Conservation (phyloP, 37 sponge, comb jelly and placozoan species). For the Haliclona indistincta region DNA sequence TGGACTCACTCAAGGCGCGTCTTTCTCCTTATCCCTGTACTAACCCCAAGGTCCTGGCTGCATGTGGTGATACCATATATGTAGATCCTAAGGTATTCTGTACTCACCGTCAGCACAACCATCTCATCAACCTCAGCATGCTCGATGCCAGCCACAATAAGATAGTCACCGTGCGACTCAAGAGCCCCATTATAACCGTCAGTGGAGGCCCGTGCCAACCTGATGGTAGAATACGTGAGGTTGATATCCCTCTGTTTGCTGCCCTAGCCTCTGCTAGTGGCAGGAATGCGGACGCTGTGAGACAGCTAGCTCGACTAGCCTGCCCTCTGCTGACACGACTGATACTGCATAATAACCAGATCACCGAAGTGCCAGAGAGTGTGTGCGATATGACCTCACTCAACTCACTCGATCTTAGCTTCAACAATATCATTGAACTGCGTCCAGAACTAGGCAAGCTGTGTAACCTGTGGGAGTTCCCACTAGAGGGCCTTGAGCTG, state of each 20-base stretch:
- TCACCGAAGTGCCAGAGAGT: conserved; percentile 42
- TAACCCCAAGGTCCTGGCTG: conserved; percentile 34
- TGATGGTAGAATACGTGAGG: background rate
- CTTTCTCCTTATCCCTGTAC: conserved; percentile 53
- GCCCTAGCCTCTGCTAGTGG: conserved; percentile 12
- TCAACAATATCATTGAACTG: conserved; percentile 75
- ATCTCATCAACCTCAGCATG: conserved; percentile 38
- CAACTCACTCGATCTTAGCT: conserved; percentile 64
- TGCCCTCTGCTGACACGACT: conserved; percentile 68
- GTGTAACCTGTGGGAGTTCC: conserved; percentile 79
- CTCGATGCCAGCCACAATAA: conserved; percentile 47
- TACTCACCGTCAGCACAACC: conserved; percentile 28
- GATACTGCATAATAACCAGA: conserved; percentile 42
- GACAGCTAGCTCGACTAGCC: conserved; percentile 9
- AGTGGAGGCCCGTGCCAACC: background rate
- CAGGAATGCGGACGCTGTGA: background rate
- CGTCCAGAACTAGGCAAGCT: conserved; percentile 72
- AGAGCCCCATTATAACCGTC: background rate
- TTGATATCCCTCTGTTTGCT: conserved; percentile 10
- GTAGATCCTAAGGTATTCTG: conserved; percentile 47
- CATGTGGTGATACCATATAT: conserved; percentile 4
- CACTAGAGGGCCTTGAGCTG: conserved; percentile 72
- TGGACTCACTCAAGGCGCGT: conserved; percentile 35
- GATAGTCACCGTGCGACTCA: conserved; percentile 34
- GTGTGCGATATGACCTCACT: conserved; percentile 64